These are phyloP conservation scores for Phalacrocorax carbo DNA, from an alignment of 2,113 vertebrate genomes.

Conservation along the genomic window DNA sequence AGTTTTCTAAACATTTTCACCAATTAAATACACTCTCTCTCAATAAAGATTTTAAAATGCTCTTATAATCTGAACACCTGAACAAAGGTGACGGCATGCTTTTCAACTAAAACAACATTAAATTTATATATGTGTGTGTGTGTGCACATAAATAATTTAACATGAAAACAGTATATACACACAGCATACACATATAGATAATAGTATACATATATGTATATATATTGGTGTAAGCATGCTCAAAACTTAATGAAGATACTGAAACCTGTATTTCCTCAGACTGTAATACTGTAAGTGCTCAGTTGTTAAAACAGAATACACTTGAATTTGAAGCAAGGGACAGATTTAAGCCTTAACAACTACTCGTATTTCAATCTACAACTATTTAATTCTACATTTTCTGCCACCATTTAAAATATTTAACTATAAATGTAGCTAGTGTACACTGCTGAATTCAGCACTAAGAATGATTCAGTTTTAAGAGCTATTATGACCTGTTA, in stretches of 20 bases:
- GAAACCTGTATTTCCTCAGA: neutral
- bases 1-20: neutral
- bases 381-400: slow-evolving; percentile 18
- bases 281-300: neutral
- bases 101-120: neutral
- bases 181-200: neutral
- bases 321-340: slow-evolving; percentile 33
- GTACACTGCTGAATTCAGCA: slow-evolving; percentile 15
- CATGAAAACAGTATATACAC: neutral
- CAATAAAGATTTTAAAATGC: neutral
- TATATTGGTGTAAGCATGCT: neutral
- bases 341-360: slow-evolving; percentile 28
- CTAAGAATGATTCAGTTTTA: slow-evolving; percentile 25
- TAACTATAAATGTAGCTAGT: neutral
- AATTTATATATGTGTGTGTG: neutral
- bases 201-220: neutral
- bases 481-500: slow-evolving; percentile 25
- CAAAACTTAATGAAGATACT: neutral
- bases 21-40: neutral
- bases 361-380: slow-evolving; percentile 3
- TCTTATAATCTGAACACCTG: neutral
- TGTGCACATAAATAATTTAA: neutral
- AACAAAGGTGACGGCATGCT: slow-evolving; percentile 6
- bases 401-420: slow-evolving; percentile 19
- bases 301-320: slow-evolving; percentile 33